phyloP scores from a whole-genome alignment of 2,113 vertebrate genomes.

The Ivindomyrus marchei region DNA sequence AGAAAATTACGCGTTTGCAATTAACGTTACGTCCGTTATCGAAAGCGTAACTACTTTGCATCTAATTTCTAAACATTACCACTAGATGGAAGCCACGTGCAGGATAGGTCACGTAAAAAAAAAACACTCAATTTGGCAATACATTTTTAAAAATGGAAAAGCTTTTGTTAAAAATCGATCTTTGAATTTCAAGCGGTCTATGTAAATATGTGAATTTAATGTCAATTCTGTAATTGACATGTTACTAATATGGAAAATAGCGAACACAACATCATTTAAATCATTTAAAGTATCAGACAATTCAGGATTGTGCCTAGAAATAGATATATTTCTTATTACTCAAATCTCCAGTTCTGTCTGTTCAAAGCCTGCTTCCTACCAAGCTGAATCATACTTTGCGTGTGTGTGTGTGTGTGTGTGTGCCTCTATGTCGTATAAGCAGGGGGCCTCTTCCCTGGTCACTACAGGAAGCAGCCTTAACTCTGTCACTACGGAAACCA shows the following conservation, averaged over 20 bases:
- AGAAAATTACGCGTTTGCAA: neutral
- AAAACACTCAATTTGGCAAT: neutral
- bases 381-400: neutral
- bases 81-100: slow-evolving; percentile 9
- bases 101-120: neutral
- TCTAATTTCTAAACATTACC: neutral
- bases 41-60: neutral
- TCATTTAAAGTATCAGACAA: neutral
- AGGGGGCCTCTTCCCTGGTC: slow-evolving; percentile 44
- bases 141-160: neutral
- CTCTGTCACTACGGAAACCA: slow-evolving; percentile 60
- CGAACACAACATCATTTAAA: neutral
- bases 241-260: neutral
- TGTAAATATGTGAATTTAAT: neutral
- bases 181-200: neutral
- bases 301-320: neutral
- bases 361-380: neutral
- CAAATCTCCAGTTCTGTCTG: neutral
- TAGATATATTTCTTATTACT: neutral
- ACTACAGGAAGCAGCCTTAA: slow-evolving; percentile 65
- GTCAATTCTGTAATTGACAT: neutral
- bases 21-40: neutral
- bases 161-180: neutral
- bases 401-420: neutral
- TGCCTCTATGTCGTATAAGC: neutral